These are phyloP conservation scores for Mus spicilegus DNA, from an alignment of 2,113 vertebrate species.

Conservation along the genomic window DNA sequence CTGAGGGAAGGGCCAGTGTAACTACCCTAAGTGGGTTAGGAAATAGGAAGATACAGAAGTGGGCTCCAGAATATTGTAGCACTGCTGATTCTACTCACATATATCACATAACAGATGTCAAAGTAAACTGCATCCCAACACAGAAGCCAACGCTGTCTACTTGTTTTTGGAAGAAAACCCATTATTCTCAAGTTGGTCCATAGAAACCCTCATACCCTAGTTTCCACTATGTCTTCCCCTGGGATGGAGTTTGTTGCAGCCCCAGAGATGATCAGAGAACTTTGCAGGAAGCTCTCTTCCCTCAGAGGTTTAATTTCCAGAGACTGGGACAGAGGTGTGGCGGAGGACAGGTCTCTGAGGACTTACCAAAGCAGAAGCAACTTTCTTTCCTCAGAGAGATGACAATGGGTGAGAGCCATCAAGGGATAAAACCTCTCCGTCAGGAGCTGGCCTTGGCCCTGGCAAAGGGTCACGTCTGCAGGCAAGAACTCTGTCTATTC, in stretches of 20 bases:
- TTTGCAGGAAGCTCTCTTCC: conserved; percentile 30
- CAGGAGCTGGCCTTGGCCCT: neutral
- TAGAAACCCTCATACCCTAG: neutral
- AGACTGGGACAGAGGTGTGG: conserved; percentile 57
- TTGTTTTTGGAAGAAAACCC: neutral
- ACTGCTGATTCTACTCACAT: neutral
- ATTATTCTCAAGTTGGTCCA: neutral
- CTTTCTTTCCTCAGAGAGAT: conserved; percentile 20
- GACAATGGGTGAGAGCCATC: neutral
- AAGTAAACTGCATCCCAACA: neutral
- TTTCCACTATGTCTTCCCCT: neutral
- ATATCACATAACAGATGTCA: neutral
- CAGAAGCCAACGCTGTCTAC: neutral
- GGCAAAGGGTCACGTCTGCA: neutral
- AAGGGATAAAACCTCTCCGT: conserved; percentile 20
- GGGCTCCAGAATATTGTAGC: neutral
- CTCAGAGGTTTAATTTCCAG: conserved; percentile 66
- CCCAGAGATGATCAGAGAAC: conserved; percentile 51
- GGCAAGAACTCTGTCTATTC: neutral
- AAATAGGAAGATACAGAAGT: neutral
- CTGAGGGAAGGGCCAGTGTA: neutral
- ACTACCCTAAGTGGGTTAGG: neutral
- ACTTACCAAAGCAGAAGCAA: conserved; percentile 41
- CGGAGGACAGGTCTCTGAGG: conserved; percentile 42
- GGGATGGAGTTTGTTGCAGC: conserved; percentile 19